These are phyloP conservation scores for Nyctereutes procyonoides DNA, from an alignment of 2,113 vertebrate species.

Conservation along the genomic window DNA sequence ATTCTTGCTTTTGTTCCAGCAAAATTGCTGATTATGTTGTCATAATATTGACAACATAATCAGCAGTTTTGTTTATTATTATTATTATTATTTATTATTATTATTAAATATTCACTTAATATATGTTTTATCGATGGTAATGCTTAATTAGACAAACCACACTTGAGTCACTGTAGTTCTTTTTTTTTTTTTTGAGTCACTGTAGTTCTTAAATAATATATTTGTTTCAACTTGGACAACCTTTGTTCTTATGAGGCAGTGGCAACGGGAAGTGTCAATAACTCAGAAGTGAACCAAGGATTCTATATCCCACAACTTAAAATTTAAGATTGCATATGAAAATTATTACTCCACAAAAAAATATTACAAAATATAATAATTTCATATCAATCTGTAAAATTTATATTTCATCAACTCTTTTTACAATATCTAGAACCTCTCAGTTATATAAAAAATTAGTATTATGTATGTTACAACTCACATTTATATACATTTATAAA, in stretches of 20 bases:
- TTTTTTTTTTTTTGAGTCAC: neutral
- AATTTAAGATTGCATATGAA: neutral
- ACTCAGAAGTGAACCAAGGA: conserved; percentile 31
- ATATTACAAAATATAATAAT: neutral
- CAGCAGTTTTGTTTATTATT: too few relatives aligned
- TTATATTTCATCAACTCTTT: neutral
- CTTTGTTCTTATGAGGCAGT: neutral
- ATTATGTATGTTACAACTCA: neutral
- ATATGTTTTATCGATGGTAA: neutral
- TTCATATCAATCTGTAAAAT: neutral
- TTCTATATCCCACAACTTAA: neutral
- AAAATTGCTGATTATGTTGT: neutral
- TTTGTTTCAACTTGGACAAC: neutral
- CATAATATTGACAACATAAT: neutral
- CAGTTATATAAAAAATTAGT: neutral
- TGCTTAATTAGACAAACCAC: neutral
- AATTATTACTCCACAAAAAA: neutral
- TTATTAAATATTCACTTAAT: neutral
- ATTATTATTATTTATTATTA: too few relatives aligned
- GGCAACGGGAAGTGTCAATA: neutral
- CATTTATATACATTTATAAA: neutral
- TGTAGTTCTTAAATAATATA: neutral
- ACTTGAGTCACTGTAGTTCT: neutral
- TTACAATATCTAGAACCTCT: neutral
- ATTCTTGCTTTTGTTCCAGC: neutral